Evolutionary conservation across 2,113 vertebrate species (phyloP).

Genomic region (Gyps fulvus): DNA sequence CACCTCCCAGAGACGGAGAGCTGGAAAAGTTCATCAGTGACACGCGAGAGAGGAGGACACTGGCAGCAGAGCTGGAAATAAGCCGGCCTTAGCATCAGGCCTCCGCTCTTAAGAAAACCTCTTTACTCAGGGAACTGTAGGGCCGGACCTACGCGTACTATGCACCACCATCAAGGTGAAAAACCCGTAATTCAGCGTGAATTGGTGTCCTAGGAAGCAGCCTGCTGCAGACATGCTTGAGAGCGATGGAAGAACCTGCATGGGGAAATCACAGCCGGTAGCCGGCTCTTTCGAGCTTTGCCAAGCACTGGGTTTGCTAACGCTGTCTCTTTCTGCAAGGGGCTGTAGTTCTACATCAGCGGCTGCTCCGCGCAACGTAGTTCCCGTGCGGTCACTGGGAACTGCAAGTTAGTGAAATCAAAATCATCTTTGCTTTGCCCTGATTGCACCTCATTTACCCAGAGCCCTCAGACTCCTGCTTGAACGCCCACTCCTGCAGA

Average conservation of each 20-base stretch:
- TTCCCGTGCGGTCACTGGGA: background rate
- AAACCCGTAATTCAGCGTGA: accelerated
- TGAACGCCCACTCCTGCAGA: accelerated
- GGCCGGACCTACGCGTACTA: accelerated
- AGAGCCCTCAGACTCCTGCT: background rate
- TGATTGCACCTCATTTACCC: background rate
- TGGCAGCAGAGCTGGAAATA: background rate
- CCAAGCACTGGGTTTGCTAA: background rate
- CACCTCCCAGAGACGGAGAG: background rate
- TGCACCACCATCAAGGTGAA: background rate
- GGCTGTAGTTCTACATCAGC: background rate
- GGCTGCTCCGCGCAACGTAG: accelerated
- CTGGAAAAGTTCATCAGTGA: background rate
- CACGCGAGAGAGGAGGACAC: background rate
- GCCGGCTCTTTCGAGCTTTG: background rate
- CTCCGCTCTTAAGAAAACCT: background rate
- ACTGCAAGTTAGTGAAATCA: background rate
- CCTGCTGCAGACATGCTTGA: accelerated
- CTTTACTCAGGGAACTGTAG: background rate
- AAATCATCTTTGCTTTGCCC: background rate
- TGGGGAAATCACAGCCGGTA: background rate
- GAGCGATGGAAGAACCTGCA: accelerated
- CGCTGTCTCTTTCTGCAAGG: accelerated
- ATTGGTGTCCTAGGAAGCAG: accelerated
- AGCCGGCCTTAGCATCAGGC: accelerated